Percentiles rank a stretch among this genome's conserved stretches.
phyloP scores from a whole-genome alignment of 2,888 invertebrate genomes.

The Dasypolia templi region DNA sequence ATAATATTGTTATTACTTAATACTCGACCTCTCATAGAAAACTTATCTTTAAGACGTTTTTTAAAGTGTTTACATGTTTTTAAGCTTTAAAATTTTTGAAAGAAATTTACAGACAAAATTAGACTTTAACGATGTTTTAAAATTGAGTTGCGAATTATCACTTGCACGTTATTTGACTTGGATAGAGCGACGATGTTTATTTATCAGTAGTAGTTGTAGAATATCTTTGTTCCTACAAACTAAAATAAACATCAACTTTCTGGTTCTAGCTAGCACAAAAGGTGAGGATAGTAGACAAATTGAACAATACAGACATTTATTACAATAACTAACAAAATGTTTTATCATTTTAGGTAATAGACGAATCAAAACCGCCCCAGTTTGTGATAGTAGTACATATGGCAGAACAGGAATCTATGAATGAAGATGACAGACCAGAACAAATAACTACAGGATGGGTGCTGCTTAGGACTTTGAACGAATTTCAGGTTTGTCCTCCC shows the following conservation, averaged over 20 bases:
- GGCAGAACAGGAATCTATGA: conserved; percentile 90
- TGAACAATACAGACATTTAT: conserved; percentile 24
- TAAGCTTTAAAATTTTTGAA: neutral
- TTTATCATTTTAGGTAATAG: conserved; percentile 85
- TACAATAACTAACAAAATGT: conserved; percentile 3
- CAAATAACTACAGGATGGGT: conserved; percentile 89
- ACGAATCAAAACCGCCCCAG: conserved; percentile 92
- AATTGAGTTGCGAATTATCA: conserved; percentile 7
- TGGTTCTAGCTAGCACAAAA: conserved; percentile 54
- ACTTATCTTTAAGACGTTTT: neutral
- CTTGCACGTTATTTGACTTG: conserved; percentile 18
- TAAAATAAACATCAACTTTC: conserved; percentile 54
- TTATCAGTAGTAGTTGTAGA: conserved; percentile 28
- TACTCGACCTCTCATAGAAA: neutral
- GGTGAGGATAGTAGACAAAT: conserved; percentile 53
- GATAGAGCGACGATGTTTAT: conserved; percentile 37
- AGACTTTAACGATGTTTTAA: conserved; percentile 4
- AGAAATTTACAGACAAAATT: neutral
- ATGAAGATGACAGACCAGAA: conserved; percentile 87
- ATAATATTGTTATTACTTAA: neutral
- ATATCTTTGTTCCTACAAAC: conserved; percentile 13
- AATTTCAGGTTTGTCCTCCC: conserved; percentile 88
- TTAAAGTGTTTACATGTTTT: neutral
- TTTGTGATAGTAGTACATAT: conserved; percentile 96
- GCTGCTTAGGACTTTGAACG: conserved; percentile 89